Evolutionary conservation across 2,888 invertebrate genomes (phyloP), one percentile per base, ranked within the genome.

Genomic region (Venusia cambrica): DNA sequence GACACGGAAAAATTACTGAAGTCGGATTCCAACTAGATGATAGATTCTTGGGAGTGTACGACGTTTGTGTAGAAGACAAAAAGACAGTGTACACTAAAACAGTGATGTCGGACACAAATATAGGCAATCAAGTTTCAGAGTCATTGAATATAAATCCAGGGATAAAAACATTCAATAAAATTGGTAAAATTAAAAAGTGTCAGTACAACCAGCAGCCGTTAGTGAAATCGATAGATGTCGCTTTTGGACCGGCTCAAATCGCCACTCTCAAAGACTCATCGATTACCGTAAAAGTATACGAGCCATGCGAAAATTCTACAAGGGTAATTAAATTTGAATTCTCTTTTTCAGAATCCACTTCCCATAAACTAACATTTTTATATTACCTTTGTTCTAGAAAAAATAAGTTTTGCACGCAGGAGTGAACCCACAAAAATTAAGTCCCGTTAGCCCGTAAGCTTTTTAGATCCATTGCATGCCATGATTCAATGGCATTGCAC

Each of bases 201-300:
- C 26, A 8, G 9, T 39, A 18, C 21, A 35, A 31, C 30, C 15
- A 21, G 8, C 39, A 27, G 2, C 22, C 11, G 8, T 4, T 25
- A 13, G 32, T 32, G 17, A 37, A n/a, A 4, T 38, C 13, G 2
- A 15, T 15, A 25, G 35, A 26, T 12, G 29, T 42, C 2, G 16
- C 38, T 1, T 42, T 42, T 11, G 42, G 42, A 8, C 38, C 42
- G 1, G 34, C 42, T 4, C 42, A 42, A 27, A 13, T 4, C n/a
- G 27, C 34, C 5, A 38, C 34, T 2, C 11, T 38, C 11, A 22
- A 11, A 5, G 15, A 38, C n/a, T 12, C 12, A 6, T 39, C 39
- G 11, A 50, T 47, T 13, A 9, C 26, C 1, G 14, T 47, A 5
- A 21, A 35, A 8, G 26, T 47, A 2, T 43, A 36, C 22, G 34